Evolutionary conservation across 92 coral and sea anemone genomes (phyloP).

Genomic region (Scolanthus callimorphus): DNA sequence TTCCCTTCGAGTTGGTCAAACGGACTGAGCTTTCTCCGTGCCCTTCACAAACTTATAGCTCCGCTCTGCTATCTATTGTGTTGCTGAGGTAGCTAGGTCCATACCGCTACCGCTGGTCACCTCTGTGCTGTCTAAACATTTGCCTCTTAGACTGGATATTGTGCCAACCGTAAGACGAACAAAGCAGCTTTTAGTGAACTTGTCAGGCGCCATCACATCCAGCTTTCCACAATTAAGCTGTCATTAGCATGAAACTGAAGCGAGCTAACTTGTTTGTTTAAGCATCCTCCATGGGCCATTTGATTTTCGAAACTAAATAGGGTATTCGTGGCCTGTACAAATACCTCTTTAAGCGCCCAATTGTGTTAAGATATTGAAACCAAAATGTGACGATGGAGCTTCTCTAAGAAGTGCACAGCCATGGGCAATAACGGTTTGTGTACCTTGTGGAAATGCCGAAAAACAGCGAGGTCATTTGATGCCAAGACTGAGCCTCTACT

Average conservation of each 20-base stretch:
- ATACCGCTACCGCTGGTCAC: slow-evolving; percentile 54
- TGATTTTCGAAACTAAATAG: slow-evolving; percentile 66
- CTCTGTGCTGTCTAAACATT: slow-evolving; percentile 64
- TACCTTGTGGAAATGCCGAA: no score
- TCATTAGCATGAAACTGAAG: slow-evolving; percentile 95
- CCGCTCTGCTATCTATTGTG: neutral
- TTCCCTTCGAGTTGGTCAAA: no score
- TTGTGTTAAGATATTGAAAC: slow-evolving; percentile 74
- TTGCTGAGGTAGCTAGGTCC: slow-evolving; percentile 7
- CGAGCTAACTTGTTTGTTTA: slow-evolving; percentile 77
- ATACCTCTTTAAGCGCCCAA: slow-evolving; percentile 69
- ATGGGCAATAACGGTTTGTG: neutral
- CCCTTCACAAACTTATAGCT: slow-evolving; percentile 8
- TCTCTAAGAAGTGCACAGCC: neutral
- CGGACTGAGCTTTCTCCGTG: neutral
- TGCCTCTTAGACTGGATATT: slow-evolving; percentile 70
- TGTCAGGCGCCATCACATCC: slow-evolving; percentile 76
- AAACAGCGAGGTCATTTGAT: no score
- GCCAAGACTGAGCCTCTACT: no score
- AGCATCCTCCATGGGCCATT: slow-evolving; percentile 78
- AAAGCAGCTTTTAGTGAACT: slow-evolving; percentile 87
- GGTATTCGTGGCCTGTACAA: slow-evolving; percentile 91
- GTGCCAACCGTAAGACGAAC: slow-evolving; percentile 66
- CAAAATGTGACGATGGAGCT: slow-evolving; percentile 22
- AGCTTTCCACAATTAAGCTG: slow-evolving; percentile 62